Conservation (phyloP, 2,888 invertebrate genomes). For the Steinernema carpocapsae region DNA sequence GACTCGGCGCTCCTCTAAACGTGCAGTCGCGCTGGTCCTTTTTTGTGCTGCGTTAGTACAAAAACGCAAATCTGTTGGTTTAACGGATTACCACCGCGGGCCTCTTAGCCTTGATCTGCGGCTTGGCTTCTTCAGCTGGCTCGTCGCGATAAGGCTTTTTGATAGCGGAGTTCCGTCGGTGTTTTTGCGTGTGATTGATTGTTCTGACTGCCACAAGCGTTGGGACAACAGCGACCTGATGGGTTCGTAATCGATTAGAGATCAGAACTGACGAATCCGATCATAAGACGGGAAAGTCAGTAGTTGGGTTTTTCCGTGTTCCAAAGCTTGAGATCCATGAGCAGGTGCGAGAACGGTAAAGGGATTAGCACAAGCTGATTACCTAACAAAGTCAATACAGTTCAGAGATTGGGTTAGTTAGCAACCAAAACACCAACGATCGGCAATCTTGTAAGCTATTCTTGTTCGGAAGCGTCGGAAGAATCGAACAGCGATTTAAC, state of each 20-base stretch:
- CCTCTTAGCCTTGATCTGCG: not conserved
- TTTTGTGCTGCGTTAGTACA: too few species aligned
- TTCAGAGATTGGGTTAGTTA: too few species aligned
- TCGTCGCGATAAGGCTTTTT: constrained; percentile 6
- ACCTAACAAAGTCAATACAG: too few species aligned
- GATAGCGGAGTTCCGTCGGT: not conserved
- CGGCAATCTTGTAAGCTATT: too few species aligned
- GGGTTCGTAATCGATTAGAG: not conserved
- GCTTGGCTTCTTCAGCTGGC: not conserved
- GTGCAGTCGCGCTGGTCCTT: too few species aligned
- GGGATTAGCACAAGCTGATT: too few species aligned
- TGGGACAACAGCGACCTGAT: not conserved
- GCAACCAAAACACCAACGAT: too few species aligned
- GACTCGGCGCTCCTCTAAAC: not conserved
- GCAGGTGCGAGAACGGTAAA: too few species aligned
- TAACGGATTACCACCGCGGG: not conserved
- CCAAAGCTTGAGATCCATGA: too few species aligned
- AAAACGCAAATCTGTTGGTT: constrained; percentile 13
- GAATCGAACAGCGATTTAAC: too few species aligned
- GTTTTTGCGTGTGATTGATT: constrained; percentile 28
- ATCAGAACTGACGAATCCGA: not conserved
- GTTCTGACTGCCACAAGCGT: constrained; percentile 2
- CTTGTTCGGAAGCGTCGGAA: too few species aligned
- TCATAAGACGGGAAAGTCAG: not conserved
- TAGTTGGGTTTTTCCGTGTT: too few species aligned